phyloP scores from a whole-genome alignment of 2,888 invertebrate genomes.

The Tuberolachnus salignus region DNA sequence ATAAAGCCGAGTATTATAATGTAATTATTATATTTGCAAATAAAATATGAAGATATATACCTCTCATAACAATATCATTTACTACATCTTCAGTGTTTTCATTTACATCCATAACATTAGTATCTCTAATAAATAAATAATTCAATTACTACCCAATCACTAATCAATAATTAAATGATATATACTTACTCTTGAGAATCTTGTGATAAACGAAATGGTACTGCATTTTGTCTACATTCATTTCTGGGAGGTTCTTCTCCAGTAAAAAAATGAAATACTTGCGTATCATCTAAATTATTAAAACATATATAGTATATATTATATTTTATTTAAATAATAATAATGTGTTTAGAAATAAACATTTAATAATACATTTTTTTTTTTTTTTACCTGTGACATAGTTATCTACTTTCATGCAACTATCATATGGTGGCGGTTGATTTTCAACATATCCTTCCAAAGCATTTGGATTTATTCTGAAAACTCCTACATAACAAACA shows the following conservation, averaged over 20 bases:
- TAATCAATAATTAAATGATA: not conserved
- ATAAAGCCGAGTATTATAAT: not conserved
- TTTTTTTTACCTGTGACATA: slow-evolving; percentile 36
- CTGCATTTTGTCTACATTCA: slow-evolving; percentile 51
- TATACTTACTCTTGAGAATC: slow-evolving; percentile 34
- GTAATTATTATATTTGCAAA: no score
- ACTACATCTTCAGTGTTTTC: slow-evolving; percentile 36
- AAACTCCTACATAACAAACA: not conserved
- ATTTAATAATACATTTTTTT: not conserved
- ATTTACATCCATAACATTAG: slow-evolving; percentile 4
- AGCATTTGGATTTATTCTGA: slow-evolving; percentile 14
- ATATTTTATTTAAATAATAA: not conserved
- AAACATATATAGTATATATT: not conserved
- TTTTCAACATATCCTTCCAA: slow-evolving; percentile 20
- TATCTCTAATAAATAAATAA: slow-evolving; percentile 7
- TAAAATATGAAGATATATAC: slow-evolving; percentile 22
- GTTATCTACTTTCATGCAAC: slow-evolving; percentile 47
- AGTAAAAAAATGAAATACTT: slow-evolving; percentile 53
- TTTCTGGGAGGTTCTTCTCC: slow-evolving; percentile 50
- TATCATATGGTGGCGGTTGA: slow-evolving; percentile 18
- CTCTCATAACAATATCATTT: slow-evolving; percentile 10
- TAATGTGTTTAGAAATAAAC: not conserved
- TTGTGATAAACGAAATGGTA: slow-evolving; percentile 25
- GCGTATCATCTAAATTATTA: slow-evolving; percentile 32
- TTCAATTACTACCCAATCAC: not conserved